Evolutionary conservation across 2,888 invertebrate genomes (phyloP).

Genomic region (Dryobota labecula): DNA sequence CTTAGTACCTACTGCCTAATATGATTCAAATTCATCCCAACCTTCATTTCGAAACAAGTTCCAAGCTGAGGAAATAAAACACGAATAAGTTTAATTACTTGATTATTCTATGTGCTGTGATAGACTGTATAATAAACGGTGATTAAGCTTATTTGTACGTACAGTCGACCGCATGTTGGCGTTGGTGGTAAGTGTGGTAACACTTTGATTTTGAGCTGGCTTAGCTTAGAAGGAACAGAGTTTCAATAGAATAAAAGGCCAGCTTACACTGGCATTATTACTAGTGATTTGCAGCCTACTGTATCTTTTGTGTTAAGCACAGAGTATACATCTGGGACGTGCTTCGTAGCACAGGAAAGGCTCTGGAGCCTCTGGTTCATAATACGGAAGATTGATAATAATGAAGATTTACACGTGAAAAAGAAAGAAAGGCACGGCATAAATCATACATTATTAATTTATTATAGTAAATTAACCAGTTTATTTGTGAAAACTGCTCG

Average conservation of each 20-base stretch:
- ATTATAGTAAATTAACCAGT: background rate
- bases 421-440: background rate
- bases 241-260: background rate
- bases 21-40: slow-evolving; percentile 7
- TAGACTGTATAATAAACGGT: background rate
- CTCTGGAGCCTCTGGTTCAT: background rate
- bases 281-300: background rate
- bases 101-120: background rate
- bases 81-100: background rate
- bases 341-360: background rate
- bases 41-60: slow-evolving; percentile 14
- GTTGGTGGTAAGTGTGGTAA: too few relatives aligned
- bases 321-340: background rate
- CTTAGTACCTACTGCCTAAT: background rate
- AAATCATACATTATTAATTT: too few relatives aligned
- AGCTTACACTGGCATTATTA: background rate
- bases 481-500: background rate
- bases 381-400: too few relatives aligned
- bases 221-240: background rate
- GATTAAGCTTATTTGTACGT: background rate
- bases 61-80: background rate
- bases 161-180: background rate
- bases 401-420: too few relatives aligned
- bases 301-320: too few relatives aligned
- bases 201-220: background rate